Conservation (phyloP, 2,888 invertebrate genomes). For the Hirtodrosophila cameraria region DNA sequence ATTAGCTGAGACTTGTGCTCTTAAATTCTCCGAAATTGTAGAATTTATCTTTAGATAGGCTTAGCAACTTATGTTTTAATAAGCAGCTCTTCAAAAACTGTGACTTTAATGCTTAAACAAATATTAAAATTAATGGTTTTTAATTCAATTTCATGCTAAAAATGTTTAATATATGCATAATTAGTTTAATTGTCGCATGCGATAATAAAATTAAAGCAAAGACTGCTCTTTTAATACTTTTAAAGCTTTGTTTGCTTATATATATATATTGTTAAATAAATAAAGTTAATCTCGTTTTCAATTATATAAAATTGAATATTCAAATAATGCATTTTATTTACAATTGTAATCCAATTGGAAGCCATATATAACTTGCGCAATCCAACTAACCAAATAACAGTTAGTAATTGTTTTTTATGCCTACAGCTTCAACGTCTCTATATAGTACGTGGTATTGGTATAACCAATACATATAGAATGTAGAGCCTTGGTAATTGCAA, state of each 20-base stretch:
- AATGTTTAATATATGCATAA: no score
- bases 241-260: background rate
- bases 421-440: background rate
- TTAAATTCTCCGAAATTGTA: no score
- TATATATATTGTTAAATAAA: constrained; percentile 14
- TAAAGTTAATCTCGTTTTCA: constrained; percentile 14
- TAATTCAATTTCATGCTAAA: no score
- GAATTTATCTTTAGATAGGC: no score
- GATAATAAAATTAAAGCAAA: no score
- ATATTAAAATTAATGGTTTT: no score
- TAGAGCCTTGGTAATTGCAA: constrained; percentile 20
- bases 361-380: constrained; percentile 24
- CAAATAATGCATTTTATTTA: constrained; percentile 52
- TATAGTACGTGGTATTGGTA: no score
- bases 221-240: background rate
- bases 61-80: no score
- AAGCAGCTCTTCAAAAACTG: no score
- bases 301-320: constrained; percentile 41
- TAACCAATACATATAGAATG: background rate
- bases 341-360: constrained; percentile 44
- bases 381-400: constrained; percentile 29
- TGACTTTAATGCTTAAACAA: no score
- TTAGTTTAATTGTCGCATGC: no score
- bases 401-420: constrained; percentile 28
- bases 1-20: no score